A percentile compares a stretch with the other conserved stretches of the same genome.
Evolutionary conservation across 2,797 vertebrate species (phyloP).

Genomic region (Pipistrellus pygmaeus): DNA sequence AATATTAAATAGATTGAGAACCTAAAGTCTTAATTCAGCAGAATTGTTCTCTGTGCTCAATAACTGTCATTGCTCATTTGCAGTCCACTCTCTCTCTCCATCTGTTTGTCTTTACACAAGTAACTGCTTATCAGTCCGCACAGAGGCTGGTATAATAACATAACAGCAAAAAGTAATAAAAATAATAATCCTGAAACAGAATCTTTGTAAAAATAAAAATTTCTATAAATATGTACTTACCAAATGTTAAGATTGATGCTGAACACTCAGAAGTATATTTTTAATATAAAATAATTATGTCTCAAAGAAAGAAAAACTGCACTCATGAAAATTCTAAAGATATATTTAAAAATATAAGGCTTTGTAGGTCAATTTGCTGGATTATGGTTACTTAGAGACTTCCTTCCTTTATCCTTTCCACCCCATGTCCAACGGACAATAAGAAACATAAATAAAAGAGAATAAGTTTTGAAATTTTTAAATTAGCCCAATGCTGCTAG

Average conservation of each 20-base stretch:
- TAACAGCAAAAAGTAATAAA: neutral
- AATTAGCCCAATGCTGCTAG: neutral
- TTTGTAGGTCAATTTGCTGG: neutral
- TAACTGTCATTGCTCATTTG: neutral
- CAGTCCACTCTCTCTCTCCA: neutral
- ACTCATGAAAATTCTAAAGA: neutral
- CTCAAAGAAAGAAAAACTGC: neutral
- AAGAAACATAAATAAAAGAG: neutral
- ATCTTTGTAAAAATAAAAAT: slow-evolving; percentile 12
- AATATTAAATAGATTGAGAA: slow-evolving; percentile 18
- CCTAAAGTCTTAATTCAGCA: neutral
- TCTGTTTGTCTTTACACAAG: slow-evolving; percentile 11
- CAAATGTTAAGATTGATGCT: neutral
- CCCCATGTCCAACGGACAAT: neutral
- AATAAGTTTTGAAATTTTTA: neutral
- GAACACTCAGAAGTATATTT: neutral
- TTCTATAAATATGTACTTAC: neutral
- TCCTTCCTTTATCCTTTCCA: neutral
- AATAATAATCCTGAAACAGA: neutral
- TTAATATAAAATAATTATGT: neutral
- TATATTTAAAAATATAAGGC: neutral
- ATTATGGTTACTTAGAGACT: neutral
- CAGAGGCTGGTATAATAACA: neutral
- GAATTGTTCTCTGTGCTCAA: neutral
- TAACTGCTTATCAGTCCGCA: neutral